Conservation (phyloP, 1,140 invertebrate genomes). For the Melanaphis sacchari region DNA sequence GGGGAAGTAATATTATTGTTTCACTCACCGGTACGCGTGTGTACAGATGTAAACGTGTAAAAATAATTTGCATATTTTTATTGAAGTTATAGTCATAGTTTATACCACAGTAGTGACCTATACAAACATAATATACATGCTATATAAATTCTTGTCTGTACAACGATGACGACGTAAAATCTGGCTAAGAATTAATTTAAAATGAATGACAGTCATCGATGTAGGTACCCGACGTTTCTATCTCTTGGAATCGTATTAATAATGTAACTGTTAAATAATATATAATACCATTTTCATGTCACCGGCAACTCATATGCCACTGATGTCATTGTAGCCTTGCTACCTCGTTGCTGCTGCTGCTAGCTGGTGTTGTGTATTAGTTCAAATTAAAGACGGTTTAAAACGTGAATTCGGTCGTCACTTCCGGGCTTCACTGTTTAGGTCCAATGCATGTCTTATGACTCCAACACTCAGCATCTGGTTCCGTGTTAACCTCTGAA, state of each 20-base stretch:
- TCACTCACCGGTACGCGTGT: background rate
- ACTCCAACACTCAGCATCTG: background rate
- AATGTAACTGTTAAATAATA: conserved; percentile 46
- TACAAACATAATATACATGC: background rate
- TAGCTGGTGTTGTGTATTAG: background rate
- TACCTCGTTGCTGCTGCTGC: background rate
- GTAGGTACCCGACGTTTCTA: conserved; percentile 37
- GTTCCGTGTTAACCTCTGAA: background rate
- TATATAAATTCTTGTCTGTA: background rate
- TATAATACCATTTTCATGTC: conserved; percentile 25
- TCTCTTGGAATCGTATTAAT: conserved; percentile 20
- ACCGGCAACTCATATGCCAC: background rate
- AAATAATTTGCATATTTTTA: background rate
- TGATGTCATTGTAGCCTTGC: background rate
- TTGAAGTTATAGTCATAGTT: background rate
- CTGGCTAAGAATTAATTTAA: conserved; percentile 42
- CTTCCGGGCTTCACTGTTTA: background rate
- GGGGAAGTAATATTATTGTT: background rate
- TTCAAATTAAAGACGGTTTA: conserved; percentile 23
- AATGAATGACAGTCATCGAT: conserved; percentile 42
- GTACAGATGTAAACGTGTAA: background rate
- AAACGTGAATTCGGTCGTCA: background rate
- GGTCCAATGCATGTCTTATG: background rate
- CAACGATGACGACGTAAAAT: conserved; percentile 7
- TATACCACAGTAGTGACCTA: background rate